Evolutionary conservation across 1,140 invertebrate genomes (phyloP).

Genomic region (Drosophila ambigua): DNA sequence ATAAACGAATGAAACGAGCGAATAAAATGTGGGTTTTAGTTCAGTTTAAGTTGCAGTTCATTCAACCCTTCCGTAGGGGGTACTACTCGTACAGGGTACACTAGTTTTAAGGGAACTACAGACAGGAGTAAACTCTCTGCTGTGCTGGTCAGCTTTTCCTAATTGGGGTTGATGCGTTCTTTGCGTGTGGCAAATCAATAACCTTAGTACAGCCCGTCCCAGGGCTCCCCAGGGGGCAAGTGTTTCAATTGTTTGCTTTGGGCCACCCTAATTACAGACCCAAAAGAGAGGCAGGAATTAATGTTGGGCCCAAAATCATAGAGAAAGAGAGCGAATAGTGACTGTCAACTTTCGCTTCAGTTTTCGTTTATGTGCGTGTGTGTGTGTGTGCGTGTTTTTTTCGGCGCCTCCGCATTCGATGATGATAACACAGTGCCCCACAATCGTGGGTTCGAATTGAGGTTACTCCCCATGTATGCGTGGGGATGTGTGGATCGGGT

Average conservation of each 20-base stretch:
- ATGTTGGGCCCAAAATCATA: conserved; percentile 2
- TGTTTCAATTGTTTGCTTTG: not conserved
- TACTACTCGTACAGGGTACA: not conserved
- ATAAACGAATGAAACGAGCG: conserved; percentile 16
- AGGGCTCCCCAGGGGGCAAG: not conserved
- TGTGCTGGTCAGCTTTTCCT: not conserved
- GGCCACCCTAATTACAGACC: conserved; percentile 38
- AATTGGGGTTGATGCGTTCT: conserved; percentile 47
- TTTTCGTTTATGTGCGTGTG: conserved; percentile 15
- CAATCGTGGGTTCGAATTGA: conserved; percentile 78
- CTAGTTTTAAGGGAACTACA: not conserved
- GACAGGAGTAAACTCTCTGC: not conserved
- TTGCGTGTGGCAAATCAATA: conserved; percentile 50
- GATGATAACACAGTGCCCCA: conserved; percentile 78
- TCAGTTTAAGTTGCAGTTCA: conserved; percentile 34
- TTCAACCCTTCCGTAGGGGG: conserved; percentile 30
- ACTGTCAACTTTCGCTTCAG: conserved; percentile 60
- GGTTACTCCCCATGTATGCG: conserved; percentile 61
- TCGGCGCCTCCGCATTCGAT: conserved; percentile 15
- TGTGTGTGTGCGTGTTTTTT: conserved; percentile 36
- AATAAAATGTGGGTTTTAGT: conserved; percentile 4
- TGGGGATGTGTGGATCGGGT: not conserved
- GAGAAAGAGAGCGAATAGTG: conserved; percentile 27
- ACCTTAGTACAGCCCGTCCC: not conserved
- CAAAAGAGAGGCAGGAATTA: not conserved